These are phyloP conservation scores for Drosophila navojoa DNA, from an alignment of 1,140 invertebrate species.

Conservation along the genomic window DNA sequence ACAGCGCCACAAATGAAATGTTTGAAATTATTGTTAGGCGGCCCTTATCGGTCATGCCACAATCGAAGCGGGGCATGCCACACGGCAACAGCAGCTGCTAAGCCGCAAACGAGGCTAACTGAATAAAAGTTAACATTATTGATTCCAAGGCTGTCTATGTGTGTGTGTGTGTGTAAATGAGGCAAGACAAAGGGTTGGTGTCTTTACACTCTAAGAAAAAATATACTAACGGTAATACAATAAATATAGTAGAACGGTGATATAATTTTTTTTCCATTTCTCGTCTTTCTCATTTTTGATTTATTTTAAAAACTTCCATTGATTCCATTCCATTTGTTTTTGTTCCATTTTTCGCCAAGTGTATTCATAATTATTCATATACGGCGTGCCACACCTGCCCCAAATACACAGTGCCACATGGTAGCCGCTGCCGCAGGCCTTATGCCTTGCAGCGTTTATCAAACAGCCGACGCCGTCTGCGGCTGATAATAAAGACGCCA, in stretches of 20 bases:
- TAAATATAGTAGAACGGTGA: too few relatives aligned
- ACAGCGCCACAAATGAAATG: conserved; percentile 39
- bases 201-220: not conserved
- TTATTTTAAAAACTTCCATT: too few relatives aligned
- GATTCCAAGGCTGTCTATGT: conserved; percentile 23
- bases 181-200: not conserved
- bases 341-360: not conserved
- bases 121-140: conserved; percentile 49
- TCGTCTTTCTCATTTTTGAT: not conserved
- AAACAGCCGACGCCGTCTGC: conserved; percentile 42
- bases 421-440: conserved; percentile 33
- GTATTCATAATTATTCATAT: conserved; percentile 7
- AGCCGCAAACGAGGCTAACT: conserved; percentile 33
- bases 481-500: conserved; percentile 76
- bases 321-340: too few relatives aligned
- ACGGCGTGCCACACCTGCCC: conserved; percentile 20
- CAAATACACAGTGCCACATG: conserved; percentile 18
- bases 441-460: conserved; percentile 64
- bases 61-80: conserved; percentile 32
- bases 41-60: conserved; percentile 40
- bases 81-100: conserved; percentile 22
- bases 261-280: too few relatives aligned
- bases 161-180: conserved; percentile 9
- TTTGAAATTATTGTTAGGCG: conserved; percentile 48
- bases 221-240: too few relatives aligned